These are phyloP conservation scores for Loriculus beryllinus DNA, from an alignment of 2,797 vertebrate species.

Conservation along the genomic window DNA sequence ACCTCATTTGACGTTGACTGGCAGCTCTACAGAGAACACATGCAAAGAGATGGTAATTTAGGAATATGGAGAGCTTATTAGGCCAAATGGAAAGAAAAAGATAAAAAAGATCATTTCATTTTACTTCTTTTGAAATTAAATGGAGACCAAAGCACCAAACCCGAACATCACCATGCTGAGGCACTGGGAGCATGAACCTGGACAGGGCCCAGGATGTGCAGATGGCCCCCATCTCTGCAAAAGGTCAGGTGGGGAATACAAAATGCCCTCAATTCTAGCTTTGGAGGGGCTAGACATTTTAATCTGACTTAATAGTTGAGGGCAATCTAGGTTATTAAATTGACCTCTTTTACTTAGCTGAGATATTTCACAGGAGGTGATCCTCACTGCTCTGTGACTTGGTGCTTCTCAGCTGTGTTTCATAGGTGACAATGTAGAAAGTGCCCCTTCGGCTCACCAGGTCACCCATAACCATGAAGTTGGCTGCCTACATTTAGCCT, in stretches of 20 bases:
- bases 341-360: conserved; percentile 64
- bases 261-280: conserved; percentile 32
- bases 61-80: conserved; percentile 55
- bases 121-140: conserved; percentile 31
- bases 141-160: background rate
- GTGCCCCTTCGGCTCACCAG: background rate
- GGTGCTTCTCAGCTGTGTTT: conserved; percentile 22
- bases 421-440: background rate
- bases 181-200: background rate
- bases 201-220: background rate
- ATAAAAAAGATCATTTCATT: background rate
- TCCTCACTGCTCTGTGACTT: conserved; percentile 30
- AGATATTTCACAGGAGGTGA: conserved; percentile 41
- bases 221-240: background rate
- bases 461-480: background rate
- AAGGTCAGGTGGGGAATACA: background rate
- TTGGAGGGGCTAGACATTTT: conserved; percentile 36
- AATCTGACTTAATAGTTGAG: conserved; percentile 59
- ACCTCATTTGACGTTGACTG: conserved; percentile 70
- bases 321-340: conserved; percentile 71
- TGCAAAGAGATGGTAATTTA: conserved; percentile 62
- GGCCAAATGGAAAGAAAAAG: conserved; percentile 22
- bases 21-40: conserved; percentile 72
- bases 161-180: fast-evolving
- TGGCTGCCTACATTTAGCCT: background rate